phyloP scores from a whole-genome alignment of 1,140 invertebrate genomes.

The Marisa cornuarietis region DNA sequence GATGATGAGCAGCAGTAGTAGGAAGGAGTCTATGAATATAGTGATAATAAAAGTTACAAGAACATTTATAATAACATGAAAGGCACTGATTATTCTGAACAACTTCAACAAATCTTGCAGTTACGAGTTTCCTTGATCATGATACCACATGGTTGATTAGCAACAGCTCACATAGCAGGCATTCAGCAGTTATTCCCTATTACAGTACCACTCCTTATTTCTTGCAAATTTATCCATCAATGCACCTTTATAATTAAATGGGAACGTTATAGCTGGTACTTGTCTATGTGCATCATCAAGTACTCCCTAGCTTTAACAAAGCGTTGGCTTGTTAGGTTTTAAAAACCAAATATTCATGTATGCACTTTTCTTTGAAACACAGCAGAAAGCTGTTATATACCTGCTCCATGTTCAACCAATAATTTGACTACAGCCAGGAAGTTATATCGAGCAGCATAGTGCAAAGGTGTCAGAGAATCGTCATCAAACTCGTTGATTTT shows the following conservation, averaged over 20 bases:
- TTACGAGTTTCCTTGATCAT: neutral
- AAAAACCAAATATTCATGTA: no score
- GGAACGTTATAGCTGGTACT: no score
- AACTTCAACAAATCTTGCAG: neutral
- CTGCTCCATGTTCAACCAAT: slow-evolving; percentile 63
- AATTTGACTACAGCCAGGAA: slow-evolving; percentile 59
- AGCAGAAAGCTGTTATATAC: slow-evolving; percentile 37
- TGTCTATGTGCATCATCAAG: no score
- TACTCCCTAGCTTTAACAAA: no score
- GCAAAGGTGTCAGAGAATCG: slow-evolving; percentile 62
- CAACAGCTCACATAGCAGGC: neutral
- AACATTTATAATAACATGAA: neutral
- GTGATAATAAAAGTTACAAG: neutral
- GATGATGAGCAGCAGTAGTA: neutral
- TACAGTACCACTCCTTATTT: neutral
- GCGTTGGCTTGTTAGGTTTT: no score
- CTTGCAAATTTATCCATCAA: neutral
- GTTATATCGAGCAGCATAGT: slow-evolving; percentile 67
- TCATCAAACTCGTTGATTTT: slow-evolving; percentile 64
- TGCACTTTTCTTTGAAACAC: no score
- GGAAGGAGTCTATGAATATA: no score
- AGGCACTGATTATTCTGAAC: neutral
- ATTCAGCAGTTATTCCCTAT: neutral
- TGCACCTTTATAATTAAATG: neutral
- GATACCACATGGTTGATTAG: neutral